A percentile compares a stretch with the other conserved stretches of the same genome.
Conservation (phyloP, 2,888 invertebrate species). For the Formica aserva region DNA sequence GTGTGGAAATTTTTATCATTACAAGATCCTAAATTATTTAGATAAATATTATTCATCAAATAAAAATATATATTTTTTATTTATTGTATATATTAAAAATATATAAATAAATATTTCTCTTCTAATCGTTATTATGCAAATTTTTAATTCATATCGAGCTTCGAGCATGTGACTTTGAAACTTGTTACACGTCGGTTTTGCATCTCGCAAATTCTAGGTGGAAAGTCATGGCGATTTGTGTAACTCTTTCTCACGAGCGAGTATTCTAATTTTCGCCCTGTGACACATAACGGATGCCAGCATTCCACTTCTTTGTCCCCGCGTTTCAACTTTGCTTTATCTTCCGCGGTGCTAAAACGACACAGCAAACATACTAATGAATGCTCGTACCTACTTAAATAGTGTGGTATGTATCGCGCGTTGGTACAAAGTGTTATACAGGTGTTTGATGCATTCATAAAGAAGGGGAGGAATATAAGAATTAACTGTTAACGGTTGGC, state of each 20-base stretch:
- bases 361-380: conserved; percentile 49
- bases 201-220: conserved; percentile 18
- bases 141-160: neutral
- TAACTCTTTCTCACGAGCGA: conserved; percentile 59
- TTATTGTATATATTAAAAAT: neutral
- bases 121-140: neutral
- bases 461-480: conserved; percentile 23
- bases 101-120: neutral
- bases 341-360: conserved; percentile 11
- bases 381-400: conserved; percentile 39
- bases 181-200: conserved; percentile 25
- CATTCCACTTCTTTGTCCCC: conserved; percentile 54
- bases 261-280: conserved; percentile 65
- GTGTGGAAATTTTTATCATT: neutral
- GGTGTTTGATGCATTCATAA: conserved; percentile 40
- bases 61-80: neutral
- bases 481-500: conserved; percentile 30
- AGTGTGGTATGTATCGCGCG: conserved; percentile 44
- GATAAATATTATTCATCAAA: neutral
- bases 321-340: conserved; percentile 31
- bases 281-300: conserved; percentile 60
- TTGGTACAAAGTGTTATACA: conserved; percentile 47
- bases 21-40: neutral
- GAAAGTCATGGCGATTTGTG: conserved; percentile 12
- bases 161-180: neutral